Evolutionary conservation across 2,888 invertebrate species (phyloP), one percentile per base, ranked within the genome.

Genomic region (Acrobasis suavella): DNA sequence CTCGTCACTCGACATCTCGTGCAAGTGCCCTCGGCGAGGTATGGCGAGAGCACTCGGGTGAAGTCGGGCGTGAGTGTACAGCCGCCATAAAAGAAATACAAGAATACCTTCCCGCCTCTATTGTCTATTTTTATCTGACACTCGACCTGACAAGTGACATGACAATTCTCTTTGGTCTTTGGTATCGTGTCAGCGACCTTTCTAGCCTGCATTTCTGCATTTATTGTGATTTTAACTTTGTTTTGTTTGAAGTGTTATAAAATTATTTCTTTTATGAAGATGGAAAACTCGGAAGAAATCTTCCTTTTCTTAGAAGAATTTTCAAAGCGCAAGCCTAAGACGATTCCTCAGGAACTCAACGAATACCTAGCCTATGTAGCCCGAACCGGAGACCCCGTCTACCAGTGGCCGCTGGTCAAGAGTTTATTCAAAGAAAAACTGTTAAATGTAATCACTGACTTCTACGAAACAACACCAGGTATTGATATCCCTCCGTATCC

Each of bases 351-450:
- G 68, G 96, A 97, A 80, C 93, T 98, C 65, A 98, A 98, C 78
- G 97, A 97, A 66, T 98, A 98, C 84, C 93, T 98, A 71, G 94
- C 94, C 63, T 96, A 96, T 92, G 97, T 98, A 72, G 98, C 98
- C 7, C 96, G 96, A 87, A 98, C 98, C 77, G 98, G 98, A 69
- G 97, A 98, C 90, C 97, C 97, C 49, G 95, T 98, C 69, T 98
- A 97, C 83, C 97, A 97, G 79, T 98, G 98, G 98, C 92, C 96
- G 54, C 93, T 96, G 69, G 94, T 98, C 59, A 97, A 97, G 87
- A 95, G 96, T 81, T 94, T 98, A 73, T 97, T 98, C 84, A 95
- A 96, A 70, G 96, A 97, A 81, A 98, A 98, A 86, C 92, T 98
- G 51, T 93, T 97, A 50, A 95, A 94, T 73, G 98, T 98, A 52